These are phyloP conservation scores for Drosophila tristis DNA, from an alignment of 1,140 invertebrate species.

Conservation along the genomic window DNA sequence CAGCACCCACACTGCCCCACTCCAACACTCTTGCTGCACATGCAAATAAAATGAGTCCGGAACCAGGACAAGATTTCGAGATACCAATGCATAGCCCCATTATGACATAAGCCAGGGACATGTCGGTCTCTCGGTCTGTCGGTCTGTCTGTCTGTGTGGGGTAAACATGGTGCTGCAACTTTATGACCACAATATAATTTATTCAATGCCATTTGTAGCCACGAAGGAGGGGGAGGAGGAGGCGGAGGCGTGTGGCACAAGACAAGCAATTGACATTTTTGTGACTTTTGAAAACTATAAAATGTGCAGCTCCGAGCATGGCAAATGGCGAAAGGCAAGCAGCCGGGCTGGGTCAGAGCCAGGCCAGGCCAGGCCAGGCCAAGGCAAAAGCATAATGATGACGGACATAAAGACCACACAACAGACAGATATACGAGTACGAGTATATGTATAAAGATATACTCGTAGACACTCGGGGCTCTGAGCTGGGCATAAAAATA, in stretches of 20 bases:
- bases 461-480: background rate
- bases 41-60: conserved; percentile 27
- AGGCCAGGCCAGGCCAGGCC: conserved; percentile 9
- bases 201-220: conserved; percentile 72
- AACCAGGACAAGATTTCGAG: conserved; percentile 18
- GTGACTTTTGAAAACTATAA: conserved; percentile 82
- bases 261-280: conserved; percentile 82
- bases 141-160: conserved; percentile 27
- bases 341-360: conserved; percentile 2
- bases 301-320: conserved; percentile 67
- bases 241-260: conserved; percentile 9
- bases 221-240: background rate
- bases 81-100: conserved; percentile 8
- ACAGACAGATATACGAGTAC: conserved; percentile 41
- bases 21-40: background rate
- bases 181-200: conserved; percentile 81
- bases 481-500: conserved; percentile 29
- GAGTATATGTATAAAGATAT: conserved; percentile 3
- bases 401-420: conserved; percentile 64
- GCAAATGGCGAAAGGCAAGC: conserved; percentile 34
- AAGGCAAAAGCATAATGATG: conserved; percentile 63
- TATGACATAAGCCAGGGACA: conserved; percentile 27
- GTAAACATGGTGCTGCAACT: conserved; percentile 72
- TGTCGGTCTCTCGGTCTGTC: background rate
- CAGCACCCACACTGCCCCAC: no score